A percentile compares a stretch with the other conserved stretches of the same genome.
These are phyloP conservation scores for Tubulanus polymorphus DNA, from an alignment of 2,888 invertebrate genomes.

Conservation along the genomic window DNA sequence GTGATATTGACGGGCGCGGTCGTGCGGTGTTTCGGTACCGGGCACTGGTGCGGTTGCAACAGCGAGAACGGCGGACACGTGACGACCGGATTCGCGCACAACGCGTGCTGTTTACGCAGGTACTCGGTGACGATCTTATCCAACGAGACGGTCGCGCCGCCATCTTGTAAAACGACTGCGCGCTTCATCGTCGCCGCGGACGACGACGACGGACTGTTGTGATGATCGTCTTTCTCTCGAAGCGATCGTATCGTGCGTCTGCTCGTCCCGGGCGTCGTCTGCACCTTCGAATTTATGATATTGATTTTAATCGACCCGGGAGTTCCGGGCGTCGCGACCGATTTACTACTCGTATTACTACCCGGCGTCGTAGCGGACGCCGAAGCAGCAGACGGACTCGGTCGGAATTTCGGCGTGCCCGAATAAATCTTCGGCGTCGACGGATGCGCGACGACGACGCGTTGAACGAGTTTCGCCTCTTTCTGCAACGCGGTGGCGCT, in stretches of 20 bases:
- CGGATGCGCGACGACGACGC: constrained; percentile 25
- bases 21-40: constrained; percentile 72
- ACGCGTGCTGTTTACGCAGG: constrained; percentile 93
- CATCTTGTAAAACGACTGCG: too few species aligned
- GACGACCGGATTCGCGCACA: constrained; percentile 95
- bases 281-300: constrained; percentile 7
- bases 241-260: too few species aligned
- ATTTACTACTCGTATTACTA: background rate
- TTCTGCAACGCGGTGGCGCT: constrained; percentile 71
- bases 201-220: too few species aligned
- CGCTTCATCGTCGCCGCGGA: too few species aligned
- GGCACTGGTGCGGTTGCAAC: constrained; percentile 93
- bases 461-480: constrained; percentile 62
- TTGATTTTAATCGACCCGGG: constrained; percentile 14
- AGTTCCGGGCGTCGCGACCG: constrained; percentile 10
- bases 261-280: background rate
- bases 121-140: constrained; percentile 95
- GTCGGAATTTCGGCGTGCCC: constrained; percentile 16
- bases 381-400: constrained; percentile 2
- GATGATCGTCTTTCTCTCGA: too few species aligned
- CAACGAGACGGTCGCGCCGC: constrained; percentile 59
- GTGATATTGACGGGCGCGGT: constrained; percentile 70
- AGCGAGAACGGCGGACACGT: constrained; percentile 91
- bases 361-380: constrained; percentile 2
- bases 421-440: constrained; percentile 31